A percentile compares a stretch with the other conserved stretches of the same genome.
phyloP scores from a whole-genome alignment of 2,888 invertebrate genomes.

The Polydrusus cervinus region DNA sequence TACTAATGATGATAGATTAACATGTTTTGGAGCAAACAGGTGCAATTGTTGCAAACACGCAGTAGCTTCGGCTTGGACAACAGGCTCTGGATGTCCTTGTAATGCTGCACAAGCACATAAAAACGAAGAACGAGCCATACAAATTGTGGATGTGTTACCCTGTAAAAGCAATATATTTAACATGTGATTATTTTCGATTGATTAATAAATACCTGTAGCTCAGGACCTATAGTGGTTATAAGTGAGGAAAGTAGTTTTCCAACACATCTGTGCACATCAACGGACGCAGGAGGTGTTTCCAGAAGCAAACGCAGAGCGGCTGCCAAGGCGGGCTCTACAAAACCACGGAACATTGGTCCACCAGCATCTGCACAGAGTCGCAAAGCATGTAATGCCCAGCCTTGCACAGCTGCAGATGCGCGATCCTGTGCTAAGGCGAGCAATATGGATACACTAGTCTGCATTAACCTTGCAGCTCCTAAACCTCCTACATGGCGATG shows the following conservation, averaged over 20 bases:
- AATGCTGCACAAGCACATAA: conserved; percentile 95
- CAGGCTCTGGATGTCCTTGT: conserved; percentile 90
- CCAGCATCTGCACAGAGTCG: conserved; percentile 97
- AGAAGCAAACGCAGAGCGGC: conserved; percentile 92
- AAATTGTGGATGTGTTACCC: conserved; percentile 83
- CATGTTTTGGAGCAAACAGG: conserved; percentile 96
- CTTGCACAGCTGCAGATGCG: conserved; percentile 95
- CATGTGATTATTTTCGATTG: background rate
- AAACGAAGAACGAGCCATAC: conserved; percentile 87
- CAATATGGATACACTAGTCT: conserved; percentile 94
- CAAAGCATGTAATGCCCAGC: conserved; percentile 97
- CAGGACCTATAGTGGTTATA: conserved; percentile 98
- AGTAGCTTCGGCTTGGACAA: conserved; percentile 96
- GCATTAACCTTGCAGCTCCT: conserved; percentile 95
- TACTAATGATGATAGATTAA: conserved; percentile 93
- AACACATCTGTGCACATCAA: conserved; percentile 94
- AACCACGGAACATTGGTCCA: conserved; percentile 98
- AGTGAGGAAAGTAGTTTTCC: conserved; percentile 95
- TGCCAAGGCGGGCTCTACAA: conserved; percentile 95
- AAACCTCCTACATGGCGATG: conserved; percentile 97
- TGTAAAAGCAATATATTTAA: conserved; percentile 21
- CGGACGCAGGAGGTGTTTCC: conserved; percentile 91
- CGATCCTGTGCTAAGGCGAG: conserved; percentile 95
- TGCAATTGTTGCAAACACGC: conserved; percentile 98
- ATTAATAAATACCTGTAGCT: conserved; percentile 79